Base-by-base conservation (phyloP, 2,888 invertebrate genomes). In the Alviniconcha strummeri region DNA sequence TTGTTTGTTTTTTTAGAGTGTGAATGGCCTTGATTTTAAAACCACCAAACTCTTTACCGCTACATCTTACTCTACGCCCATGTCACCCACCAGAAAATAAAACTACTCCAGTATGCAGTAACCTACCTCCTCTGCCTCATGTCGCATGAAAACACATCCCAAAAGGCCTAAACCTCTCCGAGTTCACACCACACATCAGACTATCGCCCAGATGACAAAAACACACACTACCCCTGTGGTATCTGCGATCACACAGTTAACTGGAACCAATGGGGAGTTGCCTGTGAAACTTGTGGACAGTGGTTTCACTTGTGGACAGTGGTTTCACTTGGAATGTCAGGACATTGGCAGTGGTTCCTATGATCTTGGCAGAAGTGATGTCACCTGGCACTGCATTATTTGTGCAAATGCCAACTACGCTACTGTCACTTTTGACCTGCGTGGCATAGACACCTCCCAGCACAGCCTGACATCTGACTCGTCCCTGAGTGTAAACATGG, bases 391-490 rank as follows among this genome's bases (percentile, higher is more conserved):
- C 8, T 55, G 55, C 55, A 3, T 52, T 75, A n/a, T 55, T 75
- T 55, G 54, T 5, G 69, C 69, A 15, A 69, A 69, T 69, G 69
- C 69, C 69, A 69, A 69, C 6, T 69, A 69, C 69, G 52, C 36
- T 75, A 55, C 75, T 52, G 52, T 75, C 52, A 52, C 72, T 52
- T 75, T 75, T 75, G 75, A 75, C 75, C 52, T 75, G 75, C 75
- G 52, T 75, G 75, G 55, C 52, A n/a, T 75, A 76, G 76, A 55
- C 55, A 55, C 76, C 76, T 54, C 55, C 54, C 54, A 54, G 52
- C 76, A 13, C 13, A 76, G 57, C 55, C 7, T 54, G 55, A 55
- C 75, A 75, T 75, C 5, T 75, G 55, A 75, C 75, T 75, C 8
- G 55, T 8, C 19, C 52, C 7, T 36, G 5, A 36, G 75, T 6